Evolutionary conservation across 2,113 vertebrate genomes (phyloP).

Genomic region (Erpornis zantholeuca): DNA sequence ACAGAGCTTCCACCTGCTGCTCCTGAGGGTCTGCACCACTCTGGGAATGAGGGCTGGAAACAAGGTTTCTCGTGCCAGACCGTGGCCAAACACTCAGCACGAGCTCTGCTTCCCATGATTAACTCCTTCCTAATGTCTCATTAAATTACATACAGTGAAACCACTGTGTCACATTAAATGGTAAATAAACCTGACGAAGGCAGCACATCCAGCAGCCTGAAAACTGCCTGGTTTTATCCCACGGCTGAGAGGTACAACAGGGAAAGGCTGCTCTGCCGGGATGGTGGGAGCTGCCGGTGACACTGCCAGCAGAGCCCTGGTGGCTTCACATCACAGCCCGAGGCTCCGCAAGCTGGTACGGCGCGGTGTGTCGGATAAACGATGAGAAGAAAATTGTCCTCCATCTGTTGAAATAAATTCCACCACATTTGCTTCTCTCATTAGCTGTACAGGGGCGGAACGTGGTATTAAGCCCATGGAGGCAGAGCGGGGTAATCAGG

Average conservation of each 20-base stretch:
- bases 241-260: background rate
- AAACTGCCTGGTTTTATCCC: background rate
- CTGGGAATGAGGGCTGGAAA: background rate
- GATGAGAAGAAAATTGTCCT: background rate
- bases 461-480: rapidly evolving
- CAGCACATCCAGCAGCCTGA: background rate
- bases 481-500: rapidly evolving
- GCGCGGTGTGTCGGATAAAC: rapidly evolving
- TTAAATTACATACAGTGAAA: background rate
- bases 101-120: background rate
- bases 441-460: background rate
- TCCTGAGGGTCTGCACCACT: background rate
- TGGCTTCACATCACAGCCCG: background rate
- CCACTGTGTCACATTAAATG: background rate
- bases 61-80: background rate
- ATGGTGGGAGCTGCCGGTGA: background rate
- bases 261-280: background rate
- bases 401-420: background rate
- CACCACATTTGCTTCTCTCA: background rate
- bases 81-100: background rate
- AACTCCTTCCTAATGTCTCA: background rate
- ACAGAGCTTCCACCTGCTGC: background rate
- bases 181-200: background rate
- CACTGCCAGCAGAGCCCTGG: background rate
- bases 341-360: background rate